Base-by-base conservation (phyloP, 1,140 invertebrate genomes). In the Euwallacea similis region DNA sequence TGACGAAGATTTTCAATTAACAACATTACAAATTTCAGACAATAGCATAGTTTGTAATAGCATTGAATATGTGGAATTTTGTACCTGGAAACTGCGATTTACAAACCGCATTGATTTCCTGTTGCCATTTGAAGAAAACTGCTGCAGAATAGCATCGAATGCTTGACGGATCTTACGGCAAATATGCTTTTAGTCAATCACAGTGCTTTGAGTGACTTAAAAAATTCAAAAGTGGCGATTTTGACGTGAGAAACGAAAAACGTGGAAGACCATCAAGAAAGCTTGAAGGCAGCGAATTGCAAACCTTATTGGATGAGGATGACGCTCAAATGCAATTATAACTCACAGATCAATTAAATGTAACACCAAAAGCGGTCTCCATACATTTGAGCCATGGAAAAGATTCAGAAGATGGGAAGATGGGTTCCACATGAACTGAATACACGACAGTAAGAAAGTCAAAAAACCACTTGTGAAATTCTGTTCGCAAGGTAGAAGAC, bases 121-220 rank as follows among this genome's bases (percentile, higher is more conserved):
- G 46, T 50, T 50, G 6, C 46, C 46, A 50, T 50, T 50, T 50
- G 13, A 50, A 50, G 46, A 50, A 50, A 50, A 50, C 46, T 50
- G 46, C 46, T 13, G 46, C 46, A 50, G 46, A 50, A 50, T 6
- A 10, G 46, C 46, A 50, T 50, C 46, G 46, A 50, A 50, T 50
- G 46, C 46, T 50, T 50, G 46, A 2, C 46, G 46, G 6, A 50
- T 1, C 46, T 50, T 50, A 50, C 46, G 46, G 46, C 6, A 2
- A 50, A 6, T 1, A 50, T 50, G 46, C 46, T 50, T 6, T 50
- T 50, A 6, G 6, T 50, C 1, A 50, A 50, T 11, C 46, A 50
- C 46, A 50, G 13, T 50, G 46, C 2, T 50, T 50, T 50, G 46
- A 6, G 46, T 13, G 1, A 6, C 1, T 50, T 50, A 50, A 50